Conservation (phyloP, 1,140 invertebrate genomes). For the Euura lappo region DNA sequence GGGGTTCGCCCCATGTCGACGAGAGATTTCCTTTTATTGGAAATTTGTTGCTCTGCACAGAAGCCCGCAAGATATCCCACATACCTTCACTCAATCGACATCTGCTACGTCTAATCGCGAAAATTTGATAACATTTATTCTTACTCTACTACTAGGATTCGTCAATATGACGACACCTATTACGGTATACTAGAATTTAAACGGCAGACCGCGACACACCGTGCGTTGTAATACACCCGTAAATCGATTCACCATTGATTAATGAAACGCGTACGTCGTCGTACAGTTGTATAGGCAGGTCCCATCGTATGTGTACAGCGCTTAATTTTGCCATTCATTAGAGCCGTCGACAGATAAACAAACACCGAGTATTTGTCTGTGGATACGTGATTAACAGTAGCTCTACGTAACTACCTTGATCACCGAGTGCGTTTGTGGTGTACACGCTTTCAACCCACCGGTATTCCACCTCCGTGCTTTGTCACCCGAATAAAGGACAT, state of each 20-base stretch:
- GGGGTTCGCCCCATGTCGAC: not conserved
- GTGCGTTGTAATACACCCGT: not conserved
- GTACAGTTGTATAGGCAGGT: not conserved
- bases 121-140: no score
- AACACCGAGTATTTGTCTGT: slow-evolving; percentile 42
- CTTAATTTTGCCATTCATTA: slow-evolving; percentile 56
- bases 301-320: slow-evolving; percentile 6
- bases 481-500: slow-evolving; percentile 31
- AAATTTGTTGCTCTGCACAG: slow-evolving; percentile 9
- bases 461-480: not conserved
- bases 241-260: not conserved
- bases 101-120: not conserved
- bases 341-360: slow-evolving; percentile 49
- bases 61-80: not conserved
- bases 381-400: slow-evolving; percentile 53
- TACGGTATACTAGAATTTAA: no score
- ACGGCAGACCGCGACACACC: not conserved
- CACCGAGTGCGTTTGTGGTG: slow-evolving; percentile 16
- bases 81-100: not conserved
- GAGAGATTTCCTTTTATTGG: slow-evolving; percentile 33
- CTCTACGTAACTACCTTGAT: slow-evolving; percentile 42
- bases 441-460: not conserved
- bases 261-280: slow-evolving; percentile 8
- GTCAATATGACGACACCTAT: no score
- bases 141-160: not conserved